Evolutionary conservation across 1,140 invertebrate genomes (phyloP), one percentile per base, ranked within the genome.

Genomic region (Diabrotica virgifera): DNA sequence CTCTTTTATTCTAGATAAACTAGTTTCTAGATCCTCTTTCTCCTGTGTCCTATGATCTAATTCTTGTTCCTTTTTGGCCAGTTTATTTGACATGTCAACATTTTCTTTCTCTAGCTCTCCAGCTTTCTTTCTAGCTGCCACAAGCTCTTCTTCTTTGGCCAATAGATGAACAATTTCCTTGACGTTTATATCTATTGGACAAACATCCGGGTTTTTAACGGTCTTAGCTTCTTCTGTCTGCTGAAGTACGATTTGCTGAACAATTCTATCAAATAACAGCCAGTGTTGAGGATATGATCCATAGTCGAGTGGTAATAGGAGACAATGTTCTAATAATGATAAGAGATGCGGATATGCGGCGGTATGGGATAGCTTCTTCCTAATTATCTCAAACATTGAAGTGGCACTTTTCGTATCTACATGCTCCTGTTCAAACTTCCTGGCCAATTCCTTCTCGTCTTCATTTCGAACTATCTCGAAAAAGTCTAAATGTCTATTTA

Each of bases 401-500:
- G 89, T 88, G 0, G 95, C 93, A 80, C 94, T 97, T 80, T 97
- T 97, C 0, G 93, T 96, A 79, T 99, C 95, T 51, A 99, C 89
- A 78, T 97, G 95, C 67, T 93, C 90, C 77, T 91, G 84, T 72
- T 96, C 92, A 81, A 94, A 97, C 74, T 93, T 90, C 59, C 94
- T 86, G 0, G 94, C 91, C 52, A 98, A 80, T 80, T 98, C 95
- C 71, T 94, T 93, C 79, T 99, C 96, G 79, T 99, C 97, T 81
- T 98, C 96, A 74, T 90, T 92, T 60, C 96, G 86, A 13, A 98
- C 93, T 94, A 98, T 97, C 80, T 99, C 97, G 82, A 99, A 99
- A 79, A 98, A 97, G 78, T 98, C 96, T 76, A 91, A 85, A 84
- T 91, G 90, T 80, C 93, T 89, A 76, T 97, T 92, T 36, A 98